Conservation (phyloP, 2,888 invertebrate species). For the Tenthredo scrophulariae region DNA sequence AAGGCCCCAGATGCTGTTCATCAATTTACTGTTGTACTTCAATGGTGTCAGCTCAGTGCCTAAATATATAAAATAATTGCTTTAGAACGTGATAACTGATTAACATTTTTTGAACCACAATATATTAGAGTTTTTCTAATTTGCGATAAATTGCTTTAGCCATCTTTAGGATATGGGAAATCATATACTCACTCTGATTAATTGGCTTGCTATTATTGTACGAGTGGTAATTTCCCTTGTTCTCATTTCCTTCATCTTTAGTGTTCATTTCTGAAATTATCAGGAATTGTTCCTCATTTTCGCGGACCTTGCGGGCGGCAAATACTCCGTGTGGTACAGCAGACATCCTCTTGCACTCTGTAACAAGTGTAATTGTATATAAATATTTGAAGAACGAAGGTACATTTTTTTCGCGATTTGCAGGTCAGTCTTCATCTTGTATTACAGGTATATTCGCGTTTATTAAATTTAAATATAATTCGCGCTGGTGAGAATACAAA, state of each 20-base stretch:
- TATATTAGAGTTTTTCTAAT: background rate
- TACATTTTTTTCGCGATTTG: background rate
- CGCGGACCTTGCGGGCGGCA: slow-evolving; percentile 85
- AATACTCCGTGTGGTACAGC: slow-evolving; percentile 89
- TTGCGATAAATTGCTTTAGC: background rate
- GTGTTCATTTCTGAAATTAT: slow-evolving; percentile 80
- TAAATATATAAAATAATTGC: slow-evolving; percentile 72
- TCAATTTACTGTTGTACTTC: slow-evolving; percentile 91
- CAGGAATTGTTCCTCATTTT: slow-evolving; percentile 80
- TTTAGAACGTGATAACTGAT: background rate
- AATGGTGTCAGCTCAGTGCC: slow-evolving; percentile 84
- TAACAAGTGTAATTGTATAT: slow-evolving; percentile 42
- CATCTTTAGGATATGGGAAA: too few relatives aligned
- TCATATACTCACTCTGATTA: slow-evolving; percentile 37
- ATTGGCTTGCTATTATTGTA: slow-evolving; percentile 46
- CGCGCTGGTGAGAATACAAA: background rate
- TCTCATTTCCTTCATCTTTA: slow-evolving; percentile 71
- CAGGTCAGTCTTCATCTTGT: background rate
- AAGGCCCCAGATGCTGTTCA: slow-evolving; percentile 95
- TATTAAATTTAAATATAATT: background rate
- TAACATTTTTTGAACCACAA: background rate
- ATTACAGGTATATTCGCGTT: background rate
- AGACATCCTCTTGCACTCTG: slow-evolving; percentile 80
- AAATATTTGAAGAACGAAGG: background rate
- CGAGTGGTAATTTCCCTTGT: slow-evolving; percentile 54